Evolutionary conservation across 1,140 invertebrate species (phyloP).

Genomic region (Hycleus phaleratus): DNA sequence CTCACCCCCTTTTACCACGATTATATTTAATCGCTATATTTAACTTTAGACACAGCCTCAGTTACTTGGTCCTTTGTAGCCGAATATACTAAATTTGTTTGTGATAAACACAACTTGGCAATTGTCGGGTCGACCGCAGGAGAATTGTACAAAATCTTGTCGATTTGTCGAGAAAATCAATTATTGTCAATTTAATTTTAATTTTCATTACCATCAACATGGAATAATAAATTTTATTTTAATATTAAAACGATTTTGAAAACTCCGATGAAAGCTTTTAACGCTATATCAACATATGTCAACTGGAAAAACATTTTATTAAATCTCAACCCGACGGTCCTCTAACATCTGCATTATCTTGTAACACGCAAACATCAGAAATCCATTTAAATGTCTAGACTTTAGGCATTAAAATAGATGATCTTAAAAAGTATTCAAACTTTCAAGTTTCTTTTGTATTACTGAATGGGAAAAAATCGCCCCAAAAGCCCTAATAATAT

Average conservation of each 20-base stretch:
- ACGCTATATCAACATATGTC: constrained; percentile 23
- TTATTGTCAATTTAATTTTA: too few relatives aligned
- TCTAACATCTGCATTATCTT: constrained; percentile 17
- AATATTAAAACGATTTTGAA: constrained; percentile 7
- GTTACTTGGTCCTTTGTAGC: constrained; percentile 11
- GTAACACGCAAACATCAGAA: constrained; percentile 21
- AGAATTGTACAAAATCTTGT: too few relatives aligned
- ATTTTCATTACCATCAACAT: too few relatives aligned
- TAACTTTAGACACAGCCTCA: constrained; percentile 20
- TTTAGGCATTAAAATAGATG: constrained; percentile 23
- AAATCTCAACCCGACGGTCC: constrained; percentile 13
- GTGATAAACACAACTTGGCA: constrained; percentile 15
- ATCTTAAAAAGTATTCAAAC: constrained; percentile 21
- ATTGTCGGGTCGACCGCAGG: not conserved
- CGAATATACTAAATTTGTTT: not conserved
- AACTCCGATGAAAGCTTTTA: constrained; percentile 24
- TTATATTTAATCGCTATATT: constrained; percentile 29
- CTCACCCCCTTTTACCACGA: constrained; percentile 4
- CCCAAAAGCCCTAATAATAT: constrained; percentile 3
- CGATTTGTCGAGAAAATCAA: too few relatives aligned
- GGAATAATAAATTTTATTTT: too few relatives aligned
- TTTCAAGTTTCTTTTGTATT: constrained; percentile 15
- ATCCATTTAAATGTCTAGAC: constrained; percentile 24
- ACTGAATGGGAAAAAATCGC: constrained; percentile 6
- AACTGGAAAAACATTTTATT: constrained; percentile 19